These are phyloP conservation scores for Cryptocephalus primarius DNA, from an alignment of 2,888 invertebrate species.

Conservation along the genomic window DNA sequence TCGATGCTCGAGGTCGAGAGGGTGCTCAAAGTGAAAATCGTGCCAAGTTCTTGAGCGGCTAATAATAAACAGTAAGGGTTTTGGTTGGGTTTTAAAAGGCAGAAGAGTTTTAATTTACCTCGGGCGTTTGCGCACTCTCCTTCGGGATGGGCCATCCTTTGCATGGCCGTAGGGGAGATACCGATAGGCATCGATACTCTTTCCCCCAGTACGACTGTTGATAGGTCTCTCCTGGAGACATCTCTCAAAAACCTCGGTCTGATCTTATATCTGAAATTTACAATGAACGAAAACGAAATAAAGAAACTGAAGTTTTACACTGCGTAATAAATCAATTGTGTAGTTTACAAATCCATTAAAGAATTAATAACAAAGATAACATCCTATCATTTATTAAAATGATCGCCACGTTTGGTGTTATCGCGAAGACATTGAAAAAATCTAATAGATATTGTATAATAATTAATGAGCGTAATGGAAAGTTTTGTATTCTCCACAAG, in stretches of 20 bases:
- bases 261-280: constrained; percentile 52
- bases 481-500: too few relatives aligned
- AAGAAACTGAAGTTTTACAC: not conserved
- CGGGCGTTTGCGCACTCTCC: constrained; percentile 76
- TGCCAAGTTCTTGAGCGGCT: constrained; percentile 70
- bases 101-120: constrained; percentile 42
- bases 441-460: too few relatives aligned
- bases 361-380: too few relatives aligned
- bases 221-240: constrained; percentile 53
- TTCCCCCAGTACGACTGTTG: constrained; percentile 52
- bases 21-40: constrained; percentile 75
- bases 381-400: not conserved
- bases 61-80: constrained; percentile 6
- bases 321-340: too few relatives aligned
- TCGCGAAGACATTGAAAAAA: not conserved
- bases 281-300: not conserved
- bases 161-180: constrained; percentile 84
- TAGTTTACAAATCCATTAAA: too few relatives aligned
- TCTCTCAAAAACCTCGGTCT: constrained; percentile 68
- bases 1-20: constrained; percentile 80
- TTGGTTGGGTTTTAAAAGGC: not conserved
- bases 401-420: not conserved
- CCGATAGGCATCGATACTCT: constrained; percentile 64
- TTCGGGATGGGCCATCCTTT: constrained; percentile 79
- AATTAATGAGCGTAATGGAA: too few relatives aligned